Percentiles rank a stretch among this genome's conserved stretches.
These are phyloP conservation scores for Sweltsa coloradensis DNA, from an alignment of 1,140 invertebrate species.

Conservation along the genomic window DNA sequence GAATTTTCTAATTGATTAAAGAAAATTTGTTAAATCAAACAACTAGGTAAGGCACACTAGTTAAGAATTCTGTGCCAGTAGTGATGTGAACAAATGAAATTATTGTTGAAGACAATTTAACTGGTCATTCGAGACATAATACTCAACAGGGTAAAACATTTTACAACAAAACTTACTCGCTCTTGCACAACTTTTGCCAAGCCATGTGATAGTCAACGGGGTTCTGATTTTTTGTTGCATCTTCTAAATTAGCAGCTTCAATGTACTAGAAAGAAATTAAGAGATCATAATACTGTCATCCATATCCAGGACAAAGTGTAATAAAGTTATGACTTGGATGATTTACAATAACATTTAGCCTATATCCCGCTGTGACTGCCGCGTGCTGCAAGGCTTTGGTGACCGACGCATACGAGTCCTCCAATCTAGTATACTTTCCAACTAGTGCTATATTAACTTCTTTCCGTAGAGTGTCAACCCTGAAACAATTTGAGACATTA, in stretches of 20 bases:
- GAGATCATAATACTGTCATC: background rate
- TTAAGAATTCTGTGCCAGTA: no score
- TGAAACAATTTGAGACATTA: conserved; percentile 20
- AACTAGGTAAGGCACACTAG: no score
- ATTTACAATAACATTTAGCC: conserved; percentile 62
- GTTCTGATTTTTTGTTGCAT: conserved; percentile 50
- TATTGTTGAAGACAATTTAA: no score
- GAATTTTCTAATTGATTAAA: no score
- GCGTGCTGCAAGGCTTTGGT: conserved; percentile 92
- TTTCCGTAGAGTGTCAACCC: conserved; percentile 64
- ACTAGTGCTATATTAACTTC: conserved; percentile 88
- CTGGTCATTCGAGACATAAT: no score
- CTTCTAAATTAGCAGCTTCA: conserved; percentile 82
- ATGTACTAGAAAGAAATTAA: conserved; percentile 53
- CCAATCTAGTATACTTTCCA: conserved; percentile 96
- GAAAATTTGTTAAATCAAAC: no score
- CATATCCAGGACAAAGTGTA: background rate
- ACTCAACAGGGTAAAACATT: no score
- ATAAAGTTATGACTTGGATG: background rate
- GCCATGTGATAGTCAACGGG: conserved; percentile 84
- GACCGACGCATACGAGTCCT: conserved; percentile 94
- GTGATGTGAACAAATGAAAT: no score
- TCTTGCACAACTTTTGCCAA: conserved; percentile 82
- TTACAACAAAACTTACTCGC: conserved; percentile 79
- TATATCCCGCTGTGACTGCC: conserved; percentile 67